Base-by-base conservation (phyloP, 2,797 vertebrate species). In the Hoplostethus mediterraneus region DNA sequence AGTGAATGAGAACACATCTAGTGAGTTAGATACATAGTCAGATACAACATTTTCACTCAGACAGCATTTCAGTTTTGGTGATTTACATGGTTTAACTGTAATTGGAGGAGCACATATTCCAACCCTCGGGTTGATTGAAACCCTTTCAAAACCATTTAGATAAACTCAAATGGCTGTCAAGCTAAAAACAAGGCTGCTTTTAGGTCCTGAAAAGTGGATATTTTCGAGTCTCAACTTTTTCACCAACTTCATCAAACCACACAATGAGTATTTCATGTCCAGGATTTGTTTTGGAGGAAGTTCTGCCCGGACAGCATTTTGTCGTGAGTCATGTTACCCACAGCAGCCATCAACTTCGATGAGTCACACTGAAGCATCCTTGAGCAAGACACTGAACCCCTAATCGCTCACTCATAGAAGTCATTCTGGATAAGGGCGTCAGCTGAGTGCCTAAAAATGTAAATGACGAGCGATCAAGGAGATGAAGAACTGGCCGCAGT, bases 301-400 rank as follows among this genome's bases (percentile, higher is more conserved):
- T 16, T 55, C 6, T 28, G 5, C 62, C 40, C 33, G 1, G 54
- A 61, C 73, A 48, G 9, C 67, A 57, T 21, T 77, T 64, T 61
- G 44, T 59, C 33, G 5, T 71, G 63, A 71, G 44, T 73, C 67
- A 64, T 44, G 6, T 61, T 80, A 54, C 62, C 59, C 1, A 36
- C 67, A 57, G 51, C 16, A n/a, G 38, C 62, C 12, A 11, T 80
- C 71, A 17, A 3, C 40, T 54, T 60, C 64, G 76, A 14, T 36
- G 65, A 77, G 63, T 80, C 71, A 62, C 16, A 44, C 36, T 67
- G 68, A 72, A 71, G 16, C 21, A 42, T 72, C 58, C 67, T 61
- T 28, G 30, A 61, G 31, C 2, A 49, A 49, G n/a, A 49, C 6
- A 9, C n/a, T 17, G 48, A 49, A 49, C 16, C n/a, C 48, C 7